Base-by-base conservation (phyloP, 2,888 invertebrate species). In the Xestia rhomboidea region DNA sequence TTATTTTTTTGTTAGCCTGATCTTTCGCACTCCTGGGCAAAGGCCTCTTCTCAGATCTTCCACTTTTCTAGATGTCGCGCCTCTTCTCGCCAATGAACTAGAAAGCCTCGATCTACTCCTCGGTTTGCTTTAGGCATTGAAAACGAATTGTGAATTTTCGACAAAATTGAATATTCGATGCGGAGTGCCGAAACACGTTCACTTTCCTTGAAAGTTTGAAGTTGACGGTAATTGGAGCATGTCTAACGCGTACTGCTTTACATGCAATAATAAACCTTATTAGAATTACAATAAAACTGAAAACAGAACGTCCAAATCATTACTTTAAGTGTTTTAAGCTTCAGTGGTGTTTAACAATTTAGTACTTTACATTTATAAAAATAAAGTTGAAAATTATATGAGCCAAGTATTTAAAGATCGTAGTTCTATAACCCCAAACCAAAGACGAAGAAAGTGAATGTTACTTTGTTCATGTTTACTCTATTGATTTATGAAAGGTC, bases 121-220 rank as follows among this genome's bases (percentile, higher is more conserved):
- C 41, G 41, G 41, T 41, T 38, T 38, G 41, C 8, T 41, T 41
- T 10, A 41, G 41, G 41, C 11, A 41, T 41, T 41, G 41, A 11
- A 41, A 34, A 5, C 34, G 11, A 41, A 57, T 13, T 5, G 13
- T 13, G 54, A 27, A 13, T 27, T 54, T 27, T 15, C 5, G 0
- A 57, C 13, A 57, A n/a, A 57, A 27, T 27, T 30, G 24, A 41
- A 57, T 68, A 68, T 72, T 68, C 49, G 2, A 30, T 54, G 38
- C 30, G 11, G 10, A 46, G 62, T 4, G 64, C 30, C 8, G 74
- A 76, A 81, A 80, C 51, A 69, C 87, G 11, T 85, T 87, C 85
- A 87, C 87, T 87, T 87, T 87, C 79, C 69, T 77, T 83, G 76
- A 86, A 79, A 84, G 79, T 86, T 82, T 74, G 27, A 49, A 73